Percentiles rank a stretch among this genome's conserved stretches.
These are phyloP conservation scores for Pocillopora grandis DNA, from an alignment of 92 coral and sea anemone genomes.

Conservation along the genomic window DNA sequence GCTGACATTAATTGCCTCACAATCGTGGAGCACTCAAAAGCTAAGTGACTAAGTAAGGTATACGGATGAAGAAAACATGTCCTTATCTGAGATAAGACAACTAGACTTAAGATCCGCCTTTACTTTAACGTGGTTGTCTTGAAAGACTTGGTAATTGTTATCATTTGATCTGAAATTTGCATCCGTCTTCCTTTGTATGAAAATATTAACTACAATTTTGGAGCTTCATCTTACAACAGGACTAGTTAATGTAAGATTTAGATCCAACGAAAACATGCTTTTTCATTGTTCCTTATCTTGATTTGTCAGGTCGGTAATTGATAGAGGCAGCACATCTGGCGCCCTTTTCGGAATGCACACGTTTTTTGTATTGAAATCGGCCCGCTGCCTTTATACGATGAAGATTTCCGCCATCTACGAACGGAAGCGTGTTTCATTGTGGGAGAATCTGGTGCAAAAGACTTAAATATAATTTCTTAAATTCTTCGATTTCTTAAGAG, in stretches of 20 bases:
- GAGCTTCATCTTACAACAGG: not conserved
- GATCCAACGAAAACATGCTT: not conserved
- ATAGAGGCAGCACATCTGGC: not conserved
- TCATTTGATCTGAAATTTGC: too few species aligned
- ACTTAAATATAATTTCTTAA: not conserved
- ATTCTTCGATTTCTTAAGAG: not conserved
- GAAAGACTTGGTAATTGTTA: too few species aligned
- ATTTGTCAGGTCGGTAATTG: not conserved
- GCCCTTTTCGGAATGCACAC: not conserved
- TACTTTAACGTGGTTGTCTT: too few species aligned
- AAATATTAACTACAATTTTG: not conserved
- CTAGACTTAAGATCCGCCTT: too few species aligned
- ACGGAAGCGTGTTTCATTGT: not conserved
- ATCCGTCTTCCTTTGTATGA: not conserved
- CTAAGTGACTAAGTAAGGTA: not conserved
- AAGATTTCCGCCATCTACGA: not conserved
- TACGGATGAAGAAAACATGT: not conserved
- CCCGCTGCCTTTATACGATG: not conserved
- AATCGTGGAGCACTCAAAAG: not conserved
- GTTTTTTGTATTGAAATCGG: not conserved
- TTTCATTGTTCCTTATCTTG: not conserved
- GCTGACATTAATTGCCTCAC: not conserved
- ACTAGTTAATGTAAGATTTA: not conserved
- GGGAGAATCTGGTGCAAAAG: not conserved
- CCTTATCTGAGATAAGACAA: too few species aligned